Conservation (phyloP, 2,888 invertebrate species). For the Clostera curtula region DNA sequence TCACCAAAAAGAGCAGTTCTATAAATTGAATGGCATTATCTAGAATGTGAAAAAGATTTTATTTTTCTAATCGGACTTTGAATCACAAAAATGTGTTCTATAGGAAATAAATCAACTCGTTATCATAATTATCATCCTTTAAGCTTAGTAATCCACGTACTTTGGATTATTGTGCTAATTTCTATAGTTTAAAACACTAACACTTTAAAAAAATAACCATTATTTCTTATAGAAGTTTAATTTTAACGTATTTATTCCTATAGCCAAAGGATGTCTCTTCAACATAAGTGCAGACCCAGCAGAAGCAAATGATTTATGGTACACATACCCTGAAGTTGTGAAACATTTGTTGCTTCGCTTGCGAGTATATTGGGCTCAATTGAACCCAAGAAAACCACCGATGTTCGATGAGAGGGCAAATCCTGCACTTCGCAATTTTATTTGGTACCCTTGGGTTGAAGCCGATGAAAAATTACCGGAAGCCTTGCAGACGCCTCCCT, state of each 20-base stretch:
- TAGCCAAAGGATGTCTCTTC: constrained; percentile 42
- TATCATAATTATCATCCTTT: background rate
- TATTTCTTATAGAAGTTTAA: background rate
- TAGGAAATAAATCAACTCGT: background rate
- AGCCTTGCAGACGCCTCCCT: constrained; percentile 13
- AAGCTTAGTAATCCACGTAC: too few relatives aligned
- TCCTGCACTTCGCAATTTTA: constrained; percentile 28
- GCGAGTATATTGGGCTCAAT: constrained; percentile 30
- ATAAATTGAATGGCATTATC: too few relatives aligned
- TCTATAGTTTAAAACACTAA: background rate
- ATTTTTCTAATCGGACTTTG: too few relatives aligned
- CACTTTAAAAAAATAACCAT: background rate
- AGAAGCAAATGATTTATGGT: constrained; percentile 38
- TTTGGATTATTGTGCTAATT: too few relatives aligned
- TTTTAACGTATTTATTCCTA: constrained; percentile 9
- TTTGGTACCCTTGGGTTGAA: constrained; percentile 36
- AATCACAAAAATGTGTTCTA: too few relatives aligned
- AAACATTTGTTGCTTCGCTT: constrained; percentile 29
- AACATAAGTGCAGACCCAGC: constrained; percentile 36
- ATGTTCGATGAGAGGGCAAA: constrained; percentile 28
- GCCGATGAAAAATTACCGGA: constrained; percentile 25
- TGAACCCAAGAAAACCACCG: constrained; percentile 26
- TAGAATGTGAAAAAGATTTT: too few relatives aligned
- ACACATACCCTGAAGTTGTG: constrained; percentile 27
- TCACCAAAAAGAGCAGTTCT: too few relatives aligned